Percentiles rank a stretch among this genome's conserved stretches.
Conservation (phyloP, 2,113 vertebrate species). For the Todiramphus saurophagus region DNA sequence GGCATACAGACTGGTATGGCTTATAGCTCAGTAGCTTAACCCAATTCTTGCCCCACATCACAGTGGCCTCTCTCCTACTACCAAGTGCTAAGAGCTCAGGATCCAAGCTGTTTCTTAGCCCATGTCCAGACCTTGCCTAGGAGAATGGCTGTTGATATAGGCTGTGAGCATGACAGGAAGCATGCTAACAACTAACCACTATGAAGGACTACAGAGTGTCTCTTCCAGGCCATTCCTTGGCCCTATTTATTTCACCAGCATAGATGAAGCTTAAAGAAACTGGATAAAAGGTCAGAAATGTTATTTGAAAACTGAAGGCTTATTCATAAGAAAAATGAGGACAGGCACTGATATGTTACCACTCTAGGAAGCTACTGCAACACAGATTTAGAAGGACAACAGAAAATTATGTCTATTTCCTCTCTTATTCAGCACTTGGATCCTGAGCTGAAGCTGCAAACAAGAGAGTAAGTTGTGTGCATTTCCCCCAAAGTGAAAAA, state of each 20-base stretch:
- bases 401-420: neutral
- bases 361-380: neutral
- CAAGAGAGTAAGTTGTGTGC: neutral
- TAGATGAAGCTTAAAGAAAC: neutral
- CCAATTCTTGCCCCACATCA: neutral
- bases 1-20: neutral
- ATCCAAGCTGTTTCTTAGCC: neutral
- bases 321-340: neutral
- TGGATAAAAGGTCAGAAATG: neutral
- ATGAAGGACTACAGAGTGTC: neutral
- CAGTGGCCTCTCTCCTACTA: neutral
- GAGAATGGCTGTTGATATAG: neutral
- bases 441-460: neutral
- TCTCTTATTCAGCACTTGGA: neutral
- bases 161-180: neutral
- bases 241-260: neutral
- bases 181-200: neutral
- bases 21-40: neutral
- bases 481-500: neutral
- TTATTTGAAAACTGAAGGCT: neutral
- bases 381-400: neutral
- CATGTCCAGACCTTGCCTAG: neutral
- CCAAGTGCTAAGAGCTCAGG: neutral
- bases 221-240: neutral
- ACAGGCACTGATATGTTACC: neutral